Evolutionary conservation across 2,797 vertebrate species (phyloP).

Genomic region (Catharus ustulatus): DNA sequence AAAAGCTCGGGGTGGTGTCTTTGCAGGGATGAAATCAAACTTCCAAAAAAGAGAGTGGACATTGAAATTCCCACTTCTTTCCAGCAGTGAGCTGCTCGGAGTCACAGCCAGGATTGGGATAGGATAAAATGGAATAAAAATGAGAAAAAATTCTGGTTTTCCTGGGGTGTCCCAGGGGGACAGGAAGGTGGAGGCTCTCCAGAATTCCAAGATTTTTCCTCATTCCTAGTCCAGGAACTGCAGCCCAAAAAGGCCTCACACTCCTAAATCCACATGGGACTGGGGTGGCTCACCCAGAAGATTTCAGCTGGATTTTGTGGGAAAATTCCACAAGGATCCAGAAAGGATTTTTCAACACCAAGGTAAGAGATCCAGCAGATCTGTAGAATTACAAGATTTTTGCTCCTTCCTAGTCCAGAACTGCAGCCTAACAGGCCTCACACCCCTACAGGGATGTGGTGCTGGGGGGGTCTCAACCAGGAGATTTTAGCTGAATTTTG

Average conservation of each 20-base stretch:
- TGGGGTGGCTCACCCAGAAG: too few relatives aligned
- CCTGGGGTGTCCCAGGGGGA: neutral
- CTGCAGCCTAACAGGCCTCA: neutral
- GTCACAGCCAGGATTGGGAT: neutral
- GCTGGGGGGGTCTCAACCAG: fast-evolving
- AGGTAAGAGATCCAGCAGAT: too few relatives aligned
- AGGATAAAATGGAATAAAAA: neutral
- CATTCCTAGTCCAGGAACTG: too few relatives aligned
- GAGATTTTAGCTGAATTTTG: neutral
- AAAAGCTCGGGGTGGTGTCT: neutral
- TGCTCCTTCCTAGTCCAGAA: too few relatives aligned
- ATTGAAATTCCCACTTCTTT: neutral
- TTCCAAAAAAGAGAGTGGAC: neutral
- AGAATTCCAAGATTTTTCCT: too few relatives aligned
- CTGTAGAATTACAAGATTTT: too few relatives aligned
- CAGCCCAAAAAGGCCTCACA: too few relatives aligned
- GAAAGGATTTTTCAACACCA: too few relatives aligned
- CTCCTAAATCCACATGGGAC: too few relatives aligned
- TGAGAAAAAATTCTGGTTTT: neutral
- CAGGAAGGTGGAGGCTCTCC: neutral
- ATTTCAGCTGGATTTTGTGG: too few relatives aligned
- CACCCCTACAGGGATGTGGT: neutral
- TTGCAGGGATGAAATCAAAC: neutral
- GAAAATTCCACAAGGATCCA: too few relatives aligned
- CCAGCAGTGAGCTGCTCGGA: neutral